Evolutionary conservation across 2,797 vertebrate species (phyloP).

Genomic region (Pangasius macronema): DNA sequence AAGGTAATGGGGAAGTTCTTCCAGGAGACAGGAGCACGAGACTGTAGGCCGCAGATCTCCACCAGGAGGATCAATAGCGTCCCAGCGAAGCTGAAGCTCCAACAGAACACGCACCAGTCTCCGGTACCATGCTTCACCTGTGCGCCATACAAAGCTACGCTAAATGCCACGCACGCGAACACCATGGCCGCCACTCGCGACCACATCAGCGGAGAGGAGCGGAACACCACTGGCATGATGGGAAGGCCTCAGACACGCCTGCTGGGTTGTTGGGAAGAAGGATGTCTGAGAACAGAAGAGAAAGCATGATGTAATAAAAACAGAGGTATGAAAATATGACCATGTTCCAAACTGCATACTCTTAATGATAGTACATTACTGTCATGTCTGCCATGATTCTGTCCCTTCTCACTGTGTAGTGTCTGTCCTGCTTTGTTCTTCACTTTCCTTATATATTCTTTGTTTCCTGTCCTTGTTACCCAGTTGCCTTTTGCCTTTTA

Average conservation of each 20-base stretch:
- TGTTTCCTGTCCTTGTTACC: neutral
- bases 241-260: neutral
- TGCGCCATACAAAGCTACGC: constrained; percentile 76
- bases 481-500: too few relatives aligned
- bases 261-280: neutral
- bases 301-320: neutral
- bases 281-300: neutral
- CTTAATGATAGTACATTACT: neutral
- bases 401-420: neutral
- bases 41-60: constrained; percentile 81
- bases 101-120: constrained; percentile 89
- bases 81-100: constrained; percentile 86
- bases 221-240: constrained; percentile 71
- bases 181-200: constrained; percentile 78
- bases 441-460: neutral
- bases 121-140: constrained; percentile 61
- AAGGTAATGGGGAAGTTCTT: constrained; percentile 91
- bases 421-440: neutral
- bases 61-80: constrained; percentile 82
- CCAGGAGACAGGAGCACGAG: constrained; percentile 84
- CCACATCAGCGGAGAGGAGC: constrained; percentile 78
- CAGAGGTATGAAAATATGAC: neutral
- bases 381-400: neutral
- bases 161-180: constrained; percentile 85
- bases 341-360: neutral